Conservation (phyloP, 2,797 vertebrate genomes). For the Smutsia temminckii region DNA sequence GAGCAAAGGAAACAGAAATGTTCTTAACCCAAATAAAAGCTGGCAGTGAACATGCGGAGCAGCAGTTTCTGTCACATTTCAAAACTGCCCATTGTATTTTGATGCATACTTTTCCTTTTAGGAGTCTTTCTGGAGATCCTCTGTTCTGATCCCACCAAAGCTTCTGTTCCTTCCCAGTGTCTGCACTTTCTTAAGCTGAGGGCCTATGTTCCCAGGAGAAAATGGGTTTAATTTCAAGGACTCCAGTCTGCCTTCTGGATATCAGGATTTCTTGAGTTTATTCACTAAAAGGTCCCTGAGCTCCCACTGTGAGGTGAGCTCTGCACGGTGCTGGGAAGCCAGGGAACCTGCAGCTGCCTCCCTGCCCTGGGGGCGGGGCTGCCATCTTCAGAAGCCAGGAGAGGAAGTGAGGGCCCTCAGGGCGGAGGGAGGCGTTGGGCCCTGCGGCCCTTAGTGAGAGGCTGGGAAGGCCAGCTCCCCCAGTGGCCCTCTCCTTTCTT, state of each 20-base stretch:
- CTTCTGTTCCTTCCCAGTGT: not conserved
- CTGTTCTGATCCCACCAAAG: not conserved
- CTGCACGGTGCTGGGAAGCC: no score
- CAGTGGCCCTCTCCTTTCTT: rapidly evolving
- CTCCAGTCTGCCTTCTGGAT: not conserved
- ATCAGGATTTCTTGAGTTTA: not conserved
- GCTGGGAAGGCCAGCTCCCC: not conserved
- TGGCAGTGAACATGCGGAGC: not conserved
- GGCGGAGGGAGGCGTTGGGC: rapidly evolving
- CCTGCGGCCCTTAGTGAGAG: not conserved
- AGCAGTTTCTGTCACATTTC: not conserved
- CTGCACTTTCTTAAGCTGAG: not conserved
- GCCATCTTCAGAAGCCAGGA: not conserved
- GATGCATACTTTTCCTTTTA: not conserved
- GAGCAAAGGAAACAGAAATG: not conserved
- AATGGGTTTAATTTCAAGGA: not conserved
- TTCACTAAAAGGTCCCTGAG: not conserved
- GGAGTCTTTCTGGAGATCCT: not conserved
- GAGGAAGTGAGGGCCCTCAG: no score
- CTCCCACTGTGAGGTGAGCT: not conserved
- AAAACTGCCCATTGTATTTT: not conserved
- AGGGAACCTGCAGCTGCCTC: rapidly evolving
- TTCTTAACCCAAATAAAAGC: not conserved
- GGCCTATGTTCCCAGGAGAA: not conserved
- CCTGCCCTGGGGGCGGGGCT: not conserved